Evolutionary conservation across 2,888 invertebrate genomes (phyloP).

Genomic region (Agrypnus murinus): DNA sequence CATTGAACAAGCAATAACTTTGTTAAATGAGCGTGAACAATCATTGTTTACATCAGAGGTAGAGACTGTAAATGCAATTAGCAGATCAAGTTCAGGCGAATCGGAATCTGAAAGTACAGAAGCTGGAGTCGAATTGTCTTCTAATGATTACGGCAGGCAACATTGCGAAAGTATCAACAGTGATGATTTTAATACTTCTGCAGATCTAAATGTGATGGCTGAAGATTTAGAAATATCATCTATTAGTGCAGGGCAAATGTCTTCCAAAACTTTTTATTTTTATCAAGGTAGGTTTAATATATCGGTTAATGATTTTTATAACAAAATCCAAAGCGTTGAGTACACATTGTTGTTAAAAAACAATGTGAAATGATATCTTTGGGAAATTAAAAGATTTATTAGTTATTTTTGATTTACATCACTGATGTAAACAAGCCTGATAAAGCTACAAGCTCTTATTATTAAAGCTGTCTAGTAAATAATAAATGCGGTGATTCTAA

Average conservation of each 20-base stretch:
- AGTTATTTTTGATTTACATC: neutral
- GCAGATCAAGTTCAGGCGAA: neutral
- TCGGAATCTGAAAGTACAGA: neutral
- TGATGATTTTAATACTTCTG: conserved; percentile 57
- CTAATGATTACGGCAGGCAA: conserved; percentile 9
- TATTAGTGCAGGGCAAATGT: conserved; percentile 45
- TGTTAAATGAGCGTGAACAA: conserved; percentile 74
- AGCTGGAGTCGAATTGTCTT: neutral
- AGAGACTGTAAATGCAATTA: neutral
- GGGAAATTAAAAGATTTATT: conserved; percentile 53
- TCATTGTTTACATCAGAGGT: neutral
- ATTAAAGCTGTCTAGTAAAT: conserved; percentile 44
- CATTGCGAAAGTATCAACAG: conserved; percentile 64
- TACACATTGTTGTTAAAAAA: conserved; percentile 53
- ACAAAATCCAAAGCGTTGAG: conserved; percentile 61
- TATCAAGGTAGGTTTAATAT: conserved; percentile 51
- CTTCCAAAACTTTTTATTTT: conserved; percentile 69
- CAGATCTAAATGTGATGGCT: conserved; percentile 48
- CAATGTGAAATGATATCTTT: conserved; percentile 58
- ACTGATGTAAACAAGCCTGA: neutral
- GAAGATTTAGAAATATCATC: conserved; percentile 67
- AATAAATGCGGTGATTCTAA: too few species aligned
- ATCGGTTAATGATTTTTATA: neutral
- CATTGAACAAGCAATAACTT: conserved; percentile 86
- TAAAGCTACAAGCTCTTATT: conserved; percentile 21